Percentiles rank a stretch among this genome's conserved stretches.
Conservation (phyloP, 2,113 vertebrate species). For the Peromyscus californicus region DNA sequence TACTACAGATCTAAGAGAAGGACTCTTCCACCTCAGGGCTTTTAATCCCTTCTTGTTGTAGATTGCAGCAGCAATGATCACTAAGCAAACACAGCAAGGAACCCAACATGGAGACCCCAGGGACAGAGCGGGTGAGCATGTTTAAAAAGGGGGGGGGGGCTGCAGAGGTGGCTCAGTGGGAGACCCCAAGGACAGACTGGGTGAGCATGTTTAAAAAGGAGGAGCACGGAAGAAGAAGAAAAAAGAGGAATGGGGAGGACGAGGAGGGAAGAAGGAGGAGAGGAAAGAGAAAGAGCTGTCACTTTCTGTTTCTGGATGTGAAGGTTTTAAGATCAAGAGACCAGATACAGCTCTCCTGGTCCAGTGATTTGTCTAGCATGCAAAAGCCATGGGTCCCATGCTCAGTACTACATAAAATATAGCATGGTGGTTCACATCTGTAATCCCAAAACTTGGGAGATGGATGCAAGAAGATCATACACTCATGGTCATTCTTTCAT, state of each 20-base stretch:
- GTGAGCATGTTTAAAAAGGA: background rate
- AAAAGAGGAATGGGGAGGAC: rapidly evolving
- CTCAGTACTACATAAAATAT: background rate
- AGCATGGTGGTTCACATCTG: background rate
- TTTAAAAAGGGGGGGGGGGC: no score
- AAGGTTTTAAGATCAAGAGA: background rate
- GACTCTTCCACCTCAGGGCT: background rate
- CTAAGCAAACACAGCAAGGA: background rate
- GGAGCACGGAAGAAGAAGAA: background rate
- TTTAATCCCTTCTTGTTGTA: background rate
- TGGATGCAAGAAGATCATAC: background rate
- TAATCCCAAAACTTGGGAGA: background rate
- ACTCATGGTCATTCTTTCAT: background rate
- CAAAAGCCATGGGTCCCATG: background rate
- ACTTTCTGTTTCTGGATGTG: background rate
- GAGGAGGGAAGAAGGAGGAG: background rate
- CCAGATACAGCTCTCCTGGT: background rate
- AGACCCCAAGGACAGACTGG: background rate
- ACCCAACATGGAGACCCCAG: background rate
- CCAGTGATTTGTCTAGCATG: background rate
- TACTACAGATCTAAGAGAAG: conserved; percentile 29
- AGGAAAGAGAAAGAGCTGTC: background rate
- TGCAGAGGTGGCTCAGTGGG: background rate
- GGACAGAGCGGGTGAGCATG: background rate
- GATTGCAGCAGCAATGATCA: background rate